These are phyloP conservation scores for Apocrypta bakeri DNA, from an alignment of 1,140 invertebrate genomes.

Conservation along the genomic window DNA sequence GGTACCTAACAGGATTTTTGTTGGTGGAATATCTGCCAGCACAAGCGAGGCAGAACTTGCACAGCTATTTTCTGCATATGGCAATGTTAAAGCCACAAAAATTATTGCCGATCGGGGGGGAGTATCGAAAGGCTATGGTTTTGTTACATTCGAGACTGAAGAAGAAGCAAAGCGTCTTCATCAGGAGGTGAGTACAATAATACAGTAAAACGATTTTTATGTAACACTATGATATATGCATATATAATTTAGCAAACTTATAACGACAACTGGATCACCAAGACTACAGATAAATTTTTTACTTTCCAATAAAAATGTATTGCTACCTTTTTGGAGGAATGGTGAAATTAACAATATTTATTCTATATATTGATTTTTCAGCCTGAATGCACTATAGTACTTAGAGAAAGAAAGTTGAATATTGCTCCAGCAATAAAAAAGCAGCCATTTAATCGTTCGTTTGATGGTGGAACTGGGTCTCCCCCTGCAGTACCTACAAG, in stretches of 20 bases:
- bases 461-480: constrained; percentile 71
- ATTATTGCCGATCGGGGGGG: constrained; percentile 95
- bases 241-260: no score
- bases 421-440: constrained; percentile 94
- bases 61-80: constrained; percentile 89
- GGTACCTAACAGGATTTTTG: constrained; percentile 96
- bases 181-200: constrained; percentile 73
- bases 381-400: constrained; percentile 83
- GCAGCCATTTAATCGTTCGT: constrained; percentile 77
- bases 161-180: constrained; percentile 88
- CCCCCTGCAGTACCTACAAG: constrained; percentile 74
- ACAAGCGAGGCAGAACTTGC: constrained; percentile 89
- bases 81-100: constrained; percentile 93
- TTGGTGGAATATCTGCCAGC: constrained; percentile 91
- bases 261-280: no score
- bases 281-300: no score
- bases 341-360: no score
- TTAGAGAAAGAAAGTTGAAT: constrained; percentile 89
- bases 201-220: no score
- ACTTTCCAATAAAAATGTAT: no score
- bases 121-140: constrained; percentile 95
- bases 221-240: no score
- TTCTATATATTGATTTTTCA: constrained; percentile 67
- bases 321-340: no score
- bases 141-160: constrained; percentile 96